phyloP scores from a whole-genome alignment of 2,113 vertebrate genomes.

The Oncorhynchus gorbuscha region DNA sequence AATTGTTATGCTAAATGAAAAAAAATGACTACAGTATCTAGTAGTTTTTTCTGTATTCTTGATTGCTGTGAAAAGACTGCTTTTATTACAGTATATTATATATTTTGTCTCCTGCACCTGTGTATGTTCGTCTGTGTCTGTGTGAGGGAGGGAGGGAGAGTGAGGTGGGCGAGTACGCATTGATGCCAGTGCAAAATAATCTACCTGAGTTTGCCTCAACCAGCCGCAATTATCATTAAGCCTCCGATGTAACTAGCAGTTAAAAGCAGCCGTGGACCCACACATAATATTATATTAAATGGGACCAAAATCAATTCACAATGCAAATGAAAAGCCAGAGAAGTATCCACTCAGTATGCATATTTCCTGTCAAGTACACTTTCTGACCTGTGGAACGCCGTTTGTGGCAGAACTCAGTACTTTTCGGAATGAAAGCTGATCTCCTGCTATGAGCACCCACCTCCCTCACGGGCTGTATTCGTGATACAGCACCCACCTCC shows the following conservation, averaged over 20 bases:
- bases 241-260: constrained; percentile 67
- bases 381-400: constrained; percentile 76
- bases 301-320: constrained; percentile 77
- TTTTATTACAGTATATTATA: constrained; percentile 36
- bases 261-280: constrained; percentile 72
- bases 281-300: constrained; percentile 82
- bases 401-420: constrained; percentile 68
- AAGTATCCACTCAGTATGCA: constrained; percentile 82
- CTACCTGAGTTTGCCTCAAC: constrained; percentile 72
- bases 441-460: constrained; percentile 73
- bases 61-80: not conserved
- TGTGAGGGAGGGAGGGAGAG: constrained; percentile 58
- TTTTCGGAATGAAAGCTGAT: constrained; percentile 76
- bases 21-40: not conserved
- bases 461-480: constrained; percentile 62
- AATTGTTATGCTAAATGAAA: not conserved
- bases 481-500: constrained; percentile 68
- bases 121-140: constrained; percentile 20
- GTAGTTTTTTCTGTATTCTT: constrained; percentile 2
- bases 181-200: constrained; percentile 66
- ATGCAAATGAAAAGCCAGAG: constrained; percentile 80
- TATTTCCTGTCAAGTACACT: constrained; percentile 83
- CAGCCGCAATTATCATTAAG: constrained; percentile 78
- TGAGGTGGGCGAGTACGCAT: constrained; percentile 64
- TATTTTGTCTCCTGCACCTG: constrained; percentile 14